Conservation (phyloP, 1,140 invertebrate genomes). For the Vanessa atalanta region DNA sequence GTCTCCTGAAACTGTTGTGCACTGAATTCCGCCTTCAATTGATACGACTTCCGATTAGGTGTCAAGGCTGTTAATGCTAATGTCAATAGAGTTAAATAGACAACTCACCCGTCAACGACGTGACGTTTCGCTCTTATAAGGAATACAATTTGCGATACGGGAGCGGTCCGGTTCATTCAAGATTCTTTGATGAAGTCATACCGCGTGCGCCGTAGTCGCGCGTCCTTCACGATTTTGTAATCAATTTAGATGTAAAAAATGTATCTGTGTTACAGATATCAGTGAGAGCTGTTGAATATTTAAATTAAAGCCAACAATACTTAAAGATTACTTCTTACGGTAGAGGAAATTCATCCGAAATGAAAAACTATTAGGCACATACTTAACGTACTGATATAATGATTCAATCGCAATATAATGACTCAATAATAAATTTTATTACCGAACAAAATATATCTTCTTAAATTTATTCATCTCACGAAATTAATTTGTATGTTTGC, state of each 20-base stretch:
- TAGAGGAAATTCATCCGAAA: no score
- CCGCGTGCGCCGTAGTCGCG: not conserved
- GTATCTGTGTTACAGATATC: no score
- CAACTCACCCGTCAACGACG: not conserved
- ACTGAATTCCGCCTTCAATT: slow-evolving; percentile 65
- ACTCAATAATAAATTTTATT: not conserved
- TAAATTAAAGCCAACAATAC: no score
- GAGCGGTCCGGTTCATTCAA: slow-evolving; percentile 6
- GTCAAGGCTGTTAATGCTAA: slow-evolving; percentile 62
- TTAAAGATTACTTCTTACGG: no score
- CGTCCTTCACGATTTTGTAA: not conserved
- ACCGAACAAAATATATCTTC: not conserved
- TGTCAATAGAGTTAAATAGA: slow-evolving; percentile 58
- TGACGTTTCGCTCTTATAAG: not conserved
- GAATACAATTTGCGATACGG: slow-evolving; percentile 9
- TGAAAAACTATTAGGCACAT: no score
- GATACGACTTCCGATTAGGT: slow-evolving; percentile 72
- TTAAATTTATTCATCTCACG: not conserved
- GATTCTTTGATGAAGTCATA: not conserved
- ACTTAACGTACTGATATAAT: no score
- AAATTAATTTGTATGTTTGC: slow-evolving; percentile 5
- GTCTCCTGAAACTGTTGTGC: slow-evolving; percentile 59
- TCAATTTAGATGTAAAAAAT: no score
- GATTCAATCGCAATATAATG: not conserved
- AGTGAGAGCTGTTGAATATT: no score